A percentile compares a stretch with the other conserved stretches of the same genome.
phyloP scores from a whole-genome alignment of 1,140 invertebrate genomes.

The Dreissena rostriformis region DNA sequence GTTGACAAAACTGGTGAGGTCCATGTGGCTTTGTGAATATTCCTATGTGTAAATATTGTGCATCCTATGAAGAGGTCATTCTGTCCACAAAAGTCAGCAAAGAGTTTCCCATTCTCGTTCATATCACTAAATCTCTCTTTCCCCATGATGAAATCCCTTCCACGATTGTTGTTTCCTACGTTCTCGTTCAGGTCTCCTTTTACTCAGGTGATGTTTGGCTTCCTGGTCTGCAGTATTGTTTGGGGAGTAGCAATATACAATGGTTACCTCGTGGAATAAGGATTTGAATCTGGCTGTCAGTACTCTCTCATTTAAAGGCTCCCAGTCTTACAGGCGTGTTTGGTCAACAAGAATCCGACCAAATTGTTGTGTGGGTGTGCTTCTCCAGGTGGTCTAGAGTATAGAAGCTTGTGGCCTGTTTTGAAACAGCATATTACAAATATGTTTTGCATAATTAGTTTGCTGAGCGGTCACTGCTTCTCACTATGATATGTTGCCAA shows the following conservation, averaged over 20 bases:
- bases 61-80: conserved; percentile 59
- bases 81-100: conserved; percentile 49
- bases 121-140: conserved; percentile 42
- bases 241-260: conserved; percentile 57
- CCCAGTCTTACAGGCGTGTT: no score
- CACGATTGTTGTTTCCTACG: conserved; percentile 52
- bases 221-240: conserved; percentile 48
- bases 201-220: conserved; percentile 50
- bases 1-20: conserved; percentile 15
- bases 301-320: no score
- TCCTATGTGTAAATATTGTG: conserved; percentile 43
- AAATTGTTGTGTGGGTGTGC: no score
- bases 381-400: no score
- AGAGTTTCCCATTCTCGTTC: conserved; percentile 61
- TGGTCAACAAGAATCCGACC: no score
- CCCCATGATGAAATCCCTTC: conserved; percentile 52
- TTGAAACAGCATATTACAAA: no score
- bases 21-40: conserved; percentile 23
- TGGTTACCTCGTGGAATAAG: conserved; percentile 32
- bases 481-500: no score
- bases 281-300: no score
- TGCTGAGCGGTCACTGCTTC: no score
- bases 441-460: no score
- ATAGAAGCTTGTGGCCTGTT: no score
- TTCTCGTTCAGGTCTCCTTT: conserved; percentile 64